These are phyloP conservation scores for Crypturellus tataupa DNA, from an alignment of 2,797 vertebrate genomes.

Conservation along the genomic window DNA sequence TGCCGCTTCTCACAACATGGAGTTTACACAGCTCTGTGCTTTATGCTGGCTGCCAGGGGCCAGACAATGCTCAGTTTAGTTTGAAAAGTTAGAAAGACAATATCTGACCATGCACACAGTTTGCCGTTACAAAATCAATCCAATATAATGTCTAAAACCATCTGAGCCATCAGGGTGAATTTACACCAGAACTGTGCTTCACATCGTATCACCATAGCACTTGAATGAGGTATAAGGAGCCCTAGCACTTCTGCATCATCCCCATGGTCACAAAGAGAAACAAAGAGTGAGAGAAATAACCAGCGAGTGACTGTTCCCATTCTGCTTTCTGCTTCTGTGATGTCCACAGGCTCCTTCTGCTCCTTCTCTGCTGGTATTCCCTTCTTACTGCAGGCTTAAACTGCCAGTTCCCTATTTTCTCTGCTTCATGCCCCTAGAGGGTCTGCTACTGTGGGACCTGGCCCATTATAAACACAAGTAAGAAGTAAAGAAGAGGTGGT, in stretches of 20 bases:
- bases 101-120: neutral
- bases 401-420: neutral
- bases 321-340: neutral
- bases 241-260: neutral
- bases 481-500: neutral
- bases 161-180: slow-evolving; percentile 5
- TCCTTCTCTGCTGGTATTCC: neutral
- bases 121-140: neutral
- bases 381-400: neutral
- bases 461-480: neutral
- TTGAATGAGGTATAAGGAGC: fast-evolving
- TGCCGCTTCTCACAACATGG: neutral
- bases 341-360: neutral
- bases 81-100: neutral
- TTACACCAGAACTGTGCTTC: neutral
- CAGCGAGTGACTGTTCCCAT: neutral
- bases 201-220: neutral
- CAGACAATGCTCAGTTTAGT: neutral
- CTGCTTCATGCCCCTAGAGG: neutral
- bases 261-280: neutral
- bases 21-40: neutral
- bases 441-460: neutral
- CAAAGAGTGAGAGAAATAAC: neutral
- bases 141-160: neutral
- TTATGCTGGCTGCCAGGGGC: neutral